Evolutionary conservation across 1,140 invertebrate genomes (phyloP).

Genomic region (Pseudomyrmex gracilis): DNA sequence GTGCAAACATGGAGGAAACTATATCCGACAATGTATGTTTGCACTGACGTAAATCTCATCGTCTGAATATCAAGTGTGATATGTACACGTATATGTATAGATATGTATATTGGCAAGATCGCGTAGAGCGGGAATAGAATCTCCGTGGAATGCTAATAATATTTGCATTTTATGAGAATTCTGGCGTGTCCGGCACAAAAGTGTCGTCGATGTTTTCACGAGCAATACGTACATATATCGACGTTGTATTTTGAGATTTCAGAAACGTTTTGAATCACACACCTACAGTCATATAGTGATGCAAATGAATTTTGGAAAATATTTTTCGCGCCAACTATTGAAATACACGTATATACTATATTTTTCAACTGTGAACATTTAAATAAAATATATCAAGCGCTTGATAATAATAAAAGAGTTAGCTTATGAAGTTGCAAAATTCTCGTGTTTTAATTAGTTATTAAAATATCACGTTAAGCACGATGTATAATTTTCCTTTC

Average conservation of each 20-base stretch:
- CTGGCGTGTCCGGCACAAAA: constrained; percentile 35
- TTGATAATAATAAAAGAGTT: too few species aligned
- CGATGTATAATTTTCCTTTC: not conserved
- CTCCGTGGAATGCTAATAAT: constrained; percentile 71
- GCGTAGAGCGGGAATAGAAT: constrained; percentile 58
- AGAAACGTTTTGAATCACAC: constrained; percentile 35
- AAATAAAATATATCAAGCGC: not conserved
- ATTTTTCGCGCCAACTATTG: not conserved
- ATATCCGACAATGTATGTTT: constrained; percentile 62
- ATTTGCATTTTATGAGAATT: constrained; percentile 74
- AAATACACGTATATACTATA: too few species aligned
- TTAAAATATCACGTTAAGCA: not conserved
- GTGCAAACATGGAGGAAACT: constrained; percentile 33
- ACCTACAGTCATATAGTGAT: not conserved
- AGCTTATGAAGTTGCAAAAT: not conserved
- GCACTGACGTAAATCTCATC: constrained; percentile 69
- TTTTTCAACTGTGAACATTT: not conserved
- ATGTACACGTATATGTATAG: constrained; percentile 27
- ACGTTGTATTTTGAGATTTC: constrained; percentile 32
- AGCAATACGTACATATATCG: constrained; percentile 36
- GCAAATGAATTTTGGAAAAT: constrained; percentile 1
- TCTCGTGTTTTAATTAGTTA: not conserved
- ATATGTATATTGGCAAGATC: constrained; percentile 64
- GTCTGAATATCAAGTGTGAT: constrained; percentile 70
- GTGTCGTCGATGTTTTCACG: constrained; percentile 55